phyloP scores from a whole-genome alignment of 2,113 vertebrate genomes.

The Austrofundulus limnaeus region DNA sequence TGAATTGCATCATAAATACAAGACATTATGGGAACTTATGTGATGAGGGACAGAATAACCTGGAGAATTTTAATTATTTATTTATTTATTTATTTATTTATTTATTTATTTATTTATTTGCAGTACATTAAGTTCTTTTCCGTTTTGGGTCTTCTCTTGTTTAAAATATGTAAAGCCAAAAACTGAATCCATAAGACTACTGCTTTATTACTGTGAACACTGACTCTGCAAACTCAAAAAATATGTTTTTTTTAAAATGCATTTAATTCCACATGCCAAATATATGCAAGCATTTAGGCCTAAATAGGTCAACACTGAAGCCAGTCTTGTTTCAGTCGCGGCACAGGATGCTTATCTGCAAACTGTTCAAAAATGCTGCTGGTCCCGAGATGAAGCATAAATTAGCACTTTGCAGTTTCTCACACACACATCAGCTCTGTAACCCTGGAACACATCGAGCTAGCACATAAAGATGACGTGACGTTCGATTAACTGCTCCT shows the following conservation, averaged over 20 bases:
- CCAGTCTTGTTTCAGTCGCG: constrained; percentile 8
- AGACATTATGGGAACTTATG: neutral
- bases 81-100: neutral
- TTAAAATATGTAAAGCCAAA: neutral
- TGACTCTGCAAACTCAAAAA: neutral
- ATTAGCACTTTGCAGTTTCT: constrained; percentile 29
- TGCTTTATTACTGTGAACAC: neutral
- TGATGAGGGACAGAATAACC: neutral
- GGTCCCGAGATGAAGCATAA: constrained; percentile 16
- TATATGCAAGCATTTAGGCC: neutral
- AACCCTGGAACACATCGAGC: constrained; percentile 20
- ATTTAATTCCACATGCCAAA: too few relatives aligned
- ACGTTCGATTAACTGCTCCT: too few relatives aligned
- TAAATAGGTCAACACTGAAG: neutral
- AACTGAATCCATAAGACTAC: neutral
- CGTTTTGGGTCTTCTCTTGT: neutral
- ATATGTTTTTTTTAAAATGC: neutral
- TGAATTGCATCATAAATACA: neutral
- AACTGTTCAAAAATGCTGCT: constrained; percentile 5
- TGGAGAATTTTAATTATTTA: neutral
- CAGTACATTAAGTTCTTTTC: neutral
- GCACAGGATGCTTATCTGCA: constrained; percentile 18
- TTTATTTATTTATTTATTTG: neutral
- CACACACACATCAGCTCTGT: constrained; percentile 27
- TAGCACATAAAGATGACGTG: neutral